phyloP scores from a whole-genome alignment of 2,797 vertebrate species.

The Spinus olivaceus region DNA sequence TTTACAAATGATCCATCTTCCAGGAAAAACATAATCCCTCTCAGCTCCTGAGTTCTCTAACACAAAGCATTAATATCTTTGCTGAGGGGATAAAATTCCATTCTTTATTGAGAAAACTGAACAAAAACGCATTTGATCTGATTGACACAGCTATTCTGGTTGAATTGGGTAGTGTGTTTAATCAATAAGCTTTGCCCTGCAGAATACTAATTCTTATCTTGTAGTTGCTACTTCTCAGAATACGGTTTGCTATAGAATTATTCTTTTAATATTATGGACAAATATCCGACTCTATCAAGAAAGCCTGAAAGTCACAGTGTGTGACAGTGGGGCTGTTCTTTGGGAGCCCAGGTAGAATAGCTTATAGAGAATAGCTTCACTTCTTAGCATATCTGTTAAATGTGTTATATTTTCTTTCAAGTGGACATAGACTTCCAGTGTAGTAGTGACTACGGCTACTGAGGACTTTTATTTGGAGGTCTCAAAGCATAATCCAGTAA shows the following conservation, averaged over 20 bases:
- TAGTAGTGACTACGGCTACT: background rate
- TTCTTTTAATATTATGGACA: background rate
- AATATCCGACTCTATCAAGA: background rate
- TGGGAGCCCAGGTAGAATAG: background rate
- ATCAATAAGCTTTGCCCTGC: slow-evolving; percentile 28
- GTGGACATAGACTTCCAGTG: background rate
- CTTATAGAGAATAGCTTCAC: background rate
- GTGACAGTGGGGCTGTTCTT: background rate
- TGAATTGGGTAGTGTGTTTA: background rate
- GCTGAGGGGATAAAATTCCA: slow-evolving; percentile 2
- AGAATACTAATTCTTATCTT: background rate
- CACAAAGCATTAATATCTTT: background rate
- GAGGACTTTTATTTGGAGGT: background rate
- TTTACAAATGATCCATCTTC: slow-evolving; percentile 6
- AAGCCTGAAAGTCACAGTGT: background rate
- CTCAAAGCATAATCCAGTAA: background rate
- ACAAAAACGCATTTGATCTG: background rate
- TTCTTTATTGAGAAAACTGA: background rate
- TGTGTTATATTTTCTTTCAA: background rate
- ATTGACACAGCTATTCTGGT: background rate
- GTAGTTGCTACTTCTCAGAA: background rate
- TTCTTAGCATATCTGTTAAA: background rate
- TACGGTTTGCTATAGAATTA: background rate
- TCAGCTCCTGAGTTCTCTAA: background rate
- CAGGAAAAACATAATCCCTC: background rate